These are phyloP conservation scores for Amphipoea oculea DNA, from an alignment of 2,888 invertebrate species.

Conservation along the genomic window DNA sequence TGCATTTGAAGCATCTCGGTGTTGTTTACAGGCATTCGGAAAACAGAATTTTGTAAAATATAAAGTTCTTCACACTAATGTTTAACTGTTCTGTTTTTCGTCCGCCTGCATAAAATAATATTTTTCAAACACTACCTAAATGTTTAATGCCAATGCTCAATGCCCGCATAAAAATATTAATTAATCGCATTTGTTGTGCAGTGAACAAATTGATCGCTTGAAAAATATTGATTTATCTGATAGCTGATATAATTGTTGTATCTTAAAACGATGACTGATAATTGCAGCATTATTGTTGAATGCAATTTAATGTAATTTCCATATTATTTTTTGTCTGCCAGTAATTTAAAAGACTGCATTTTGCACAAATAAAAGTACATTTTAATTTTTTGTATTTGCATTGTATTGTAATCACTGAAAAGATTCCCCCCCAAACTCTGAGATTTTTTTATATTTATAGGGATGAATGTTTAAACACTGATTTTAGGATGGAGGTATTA, in stretches of 20 bases:
- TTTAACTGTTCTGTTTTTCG: conserved; percentile 58
- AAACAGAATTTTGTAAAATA: conserved; percentile 49
- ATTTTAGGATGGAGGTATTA: conserved; percentile 65
- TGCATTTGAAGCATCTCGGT: conserved; percentile 59
- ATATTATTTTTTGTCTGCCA: conserved; percentile 70
- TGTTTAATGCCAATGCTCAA: conserved; percentile 47
- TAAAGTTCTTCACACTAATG: not conserved
- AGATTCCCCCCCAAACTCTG: conserved; percentile 35
- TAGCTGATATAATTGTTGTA: conserved; percentile 42
- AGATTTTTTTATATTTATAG: conserved; percentile 38
- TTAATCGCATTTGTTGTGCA: conserved; percentile 39
- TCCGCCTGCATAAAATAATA: conserved; percentile 65
- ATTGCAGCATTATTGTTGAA: conserved; percentile 55
- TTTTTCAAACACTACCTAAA: conserved; percentile 62
- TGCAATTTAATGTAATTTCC: conserved; percentile 81
- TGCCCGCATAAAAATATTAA: conserved; percentile 30
- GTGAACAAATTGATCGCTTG: conserved; percentile 54
- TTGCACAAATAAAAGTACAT: conserved; percentile 24
- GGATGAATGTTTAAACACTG: conserved; percentile 74
- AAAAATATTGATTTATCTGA: conserved; percentile 66
- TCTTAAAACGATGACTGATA: conserved; percentile 46
- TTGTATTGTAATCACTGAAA: conserved; percentile 18
- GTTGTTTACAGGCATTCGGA: conserved; percentile 61
- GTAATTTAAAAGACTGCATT: conserved; percentile 25
- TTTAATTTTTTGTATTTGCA: conserved; percentile 22